Evolutionary conservation across 2,888 invertebrate genomes (phyloP).

Genomic region (Omphaloscelis lunosa): DNA sequence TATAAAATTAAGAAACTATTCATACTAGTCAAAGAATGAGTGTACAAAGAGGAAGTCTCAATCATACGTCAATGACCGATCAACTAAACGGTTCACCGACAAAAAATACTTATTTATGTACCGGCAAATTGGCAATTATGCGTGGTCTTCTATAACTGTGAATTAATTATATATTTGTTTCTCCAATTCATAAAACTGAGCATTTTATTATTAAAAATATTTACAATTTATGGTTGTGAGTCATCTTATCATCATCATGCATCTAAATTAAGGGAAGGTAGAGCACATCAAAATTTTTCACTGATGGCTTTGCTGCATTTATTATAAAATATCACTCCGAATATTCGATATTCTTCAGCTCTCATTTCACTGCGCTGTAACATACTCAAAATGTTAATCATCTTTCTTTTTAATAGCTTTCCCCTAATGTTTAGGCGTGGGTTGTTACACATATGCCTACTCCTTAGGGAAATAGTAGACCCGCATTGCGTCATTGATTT

Average conservation of each 20-base stretch:
- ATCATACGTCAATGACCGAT: conserved; percentile 57
- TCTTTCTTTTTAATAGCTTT: background rate
- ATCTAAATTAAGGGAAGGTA: background rate
- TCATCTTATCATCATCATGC: background rate
- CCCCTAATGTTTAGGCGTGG: background rate
- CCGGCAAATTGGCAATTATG: conserved; percentile 30
- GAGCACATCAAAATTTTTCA: background rate
- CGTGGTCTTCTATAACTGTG: conserved; percentile 8
- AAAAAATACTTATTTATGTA: conserved; percentile 46
- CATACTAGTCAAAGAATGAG: conserved; percentile 28
- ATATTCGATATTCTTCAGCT: background rate
- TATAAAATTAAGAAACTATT: conserved; percentile 36
- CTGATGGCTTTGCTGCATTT: background rate
- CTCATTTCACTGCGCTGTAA: background rate
- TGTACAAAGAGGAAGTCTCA: conserved; percentile 26
- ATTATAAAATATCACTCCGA: conserved; percentile 30
- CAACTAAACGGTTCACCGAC: conserved; percentile 27
- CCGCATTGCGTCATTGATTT: background rate
- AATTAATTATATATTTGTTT: conserved; percentile 26
- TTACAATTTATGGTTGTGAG: conserved; percentile 7
- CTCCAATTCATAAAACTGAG: background rate
- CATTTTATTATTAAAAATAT: conserved; percentile 10
- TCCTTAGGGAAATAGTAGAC: background rate
- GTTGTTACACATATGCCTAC: background rate
- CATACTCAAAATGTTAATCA: background rate